These are phyloP conservation scores for Tapirus terrestris DNA, from an alignment of 2,113 vertebrate species.

Conservation along the genomic window DNA sequence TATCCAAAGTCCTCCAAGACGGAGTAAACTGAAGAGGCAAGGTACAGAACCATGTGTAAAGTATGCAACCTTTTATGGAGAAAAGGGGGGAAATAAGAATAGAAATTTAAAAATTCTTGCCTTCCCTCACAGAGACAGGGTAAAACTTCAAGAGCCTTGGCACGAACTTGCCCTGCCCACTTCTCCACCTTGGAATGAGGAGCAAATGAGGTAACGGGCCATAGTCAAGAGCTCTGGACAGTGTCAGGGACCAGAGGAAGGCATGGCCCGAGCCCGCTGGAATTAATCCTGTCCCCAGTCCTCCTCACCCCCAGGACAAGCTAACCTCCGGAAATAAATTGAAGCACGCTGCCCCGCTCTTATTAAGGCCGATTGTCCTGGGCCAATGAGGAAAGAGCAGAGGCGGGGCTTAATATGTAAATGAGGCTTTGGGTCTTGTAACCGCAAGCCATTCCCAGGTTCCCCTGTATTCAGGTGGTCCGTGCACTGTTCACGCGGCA, in stretches of 20 bases:
- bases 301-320: neutral
- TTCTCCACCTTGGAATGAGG: constrained; percentile 19
- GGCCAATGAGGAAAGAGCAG: constrained; percentile 3
- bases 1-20: neutral
- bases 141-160: neutral
- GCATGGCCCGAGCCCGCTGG: neutral
- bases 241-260: neutral
- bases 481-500: neutral
- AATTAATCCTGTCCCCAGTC: neutral
- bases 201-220: neutral
- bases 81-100: neutral
- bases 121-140: neutral
- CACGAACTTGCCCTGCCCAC: neutral
- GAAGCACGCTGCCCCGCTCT: neutral
- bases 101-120: constrained; percentile 7
- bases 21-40: neutral
- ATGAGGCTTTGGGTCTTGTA: neutral
- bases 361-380: neutral
- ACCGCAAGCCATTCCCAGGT: too few relatives aligned
- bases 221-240: neutral
- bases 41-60: neutral
- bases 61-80: neutral
- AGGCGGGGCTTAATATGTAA: neutral
- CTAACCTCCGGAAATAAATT: neutral
- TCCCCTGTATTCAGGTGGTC: neutral